phyloP scores from a whole-genome alignment of 2,113 vertebrate species.

The Otolemur garnettii region DNA sequence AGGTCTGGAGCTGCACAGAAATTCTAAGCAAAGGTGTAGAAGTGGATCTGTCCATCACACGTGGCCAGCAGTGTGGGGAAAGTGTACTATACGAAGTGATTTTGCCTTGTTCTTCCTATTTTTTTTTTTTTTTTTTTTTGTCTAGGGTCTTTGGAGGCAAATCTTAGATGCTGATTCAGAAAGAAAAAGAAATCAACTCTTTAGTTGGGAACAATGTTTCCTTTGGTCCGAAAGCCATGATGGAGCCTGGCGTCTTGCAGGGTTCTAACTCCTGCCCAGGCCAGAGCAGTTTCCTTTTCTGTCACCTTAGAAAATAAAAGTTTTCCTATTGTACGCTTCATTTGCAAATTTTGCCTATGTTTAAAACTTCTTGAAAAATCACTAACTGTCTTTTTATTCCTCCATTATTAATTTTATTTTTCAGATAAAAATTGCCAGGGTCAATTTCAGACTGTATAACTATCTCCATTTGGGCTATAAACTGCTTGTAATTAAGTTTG shows the following conservation, averaged over 20 bases:
- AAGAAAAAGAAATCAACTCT: not conserved
- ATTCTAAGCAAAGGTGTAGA: accelerated
- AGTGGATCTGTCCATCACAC: no score
- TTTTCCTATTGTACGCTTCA: not conserved
- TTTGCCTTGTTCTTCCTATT: not conserved
- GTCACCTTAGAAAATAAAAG: conserved; percentile 6
- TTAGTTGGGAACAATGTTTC: conserved; percentile 12
- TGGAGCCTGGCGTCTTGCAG: not conserved
- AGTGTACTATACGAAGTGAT: not conserved
- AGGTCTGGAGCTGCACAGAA: not conserved
- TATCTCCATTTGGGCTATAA: not conserved
- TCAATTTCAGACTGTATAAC: not conserved
- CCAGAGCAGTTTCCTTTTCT: not conserved
- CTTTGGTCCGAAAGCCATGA: conserved; percentile 58
- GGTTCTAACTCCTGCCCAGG: conserved; percentile 32
- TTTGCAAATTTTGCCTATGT: not conserved
- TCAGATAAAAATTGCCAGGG: not conserved
- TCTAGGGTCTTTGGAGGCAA: not conserved
- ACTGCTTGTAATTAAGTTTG: conserved; percentile 59
- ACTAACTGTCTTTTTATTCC: conserved; percentile 7
- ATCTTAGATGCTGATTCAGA: not conserved
- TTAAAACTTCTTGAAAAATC: conserved; percentile 15
- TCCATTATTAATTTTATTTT: conserved; percentile 62
- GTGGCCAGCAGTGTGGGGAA: not conserved
- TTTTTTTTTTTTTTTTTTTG: not conserved